A percentile compares a stretch with the other conserved stretches of the same genome.
These are phyloP conservation scores for Papilio polytes DNA, from an alignment of 1,140 invertebrate species.

Conservation along the genomic window DNA sequence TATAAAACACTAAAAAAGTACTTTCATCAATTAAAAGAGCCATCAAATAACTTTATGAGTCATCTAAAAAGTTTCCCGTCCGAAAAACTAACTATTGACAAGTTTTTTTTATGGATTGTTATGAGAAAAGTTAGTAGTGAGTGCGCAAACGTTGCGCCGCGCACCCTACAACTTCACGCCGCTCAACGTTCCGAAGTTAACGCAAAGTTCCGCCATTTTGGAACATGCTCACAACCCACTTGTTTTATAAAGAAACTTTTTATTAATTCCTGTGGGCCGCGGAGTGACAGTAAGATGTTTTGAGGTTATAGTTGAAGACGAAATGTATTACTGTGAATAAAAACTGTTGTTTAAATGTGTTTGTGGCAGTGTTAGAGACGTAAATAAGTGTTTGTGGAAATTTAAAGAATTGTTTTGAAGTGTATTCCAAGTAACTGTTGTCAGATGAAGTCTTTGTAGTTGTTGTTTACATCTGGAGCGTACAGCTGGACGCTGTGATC, in stretches of 20 bases:
- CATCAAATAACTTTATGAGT: conserved; percentile 56
- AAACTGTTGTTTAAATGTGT: conserved; percentile 59
- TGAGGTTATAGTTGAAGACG: conserved; percentile 79
- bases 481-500: conserved; percentile 64
- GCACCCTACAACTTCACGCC: conserved; percentile 82
- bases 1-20: conserved; percentile 59
- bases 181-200: conserved; percentile 84
- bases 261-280: conserved; percentile 85
- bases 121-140: conserved; percentile 77
- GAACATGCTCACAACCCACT: conserved; percentile 85
- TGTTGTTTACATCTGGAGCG: conserved; percentile 77
- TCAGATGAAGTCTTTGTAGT: conserved; percentile 73
- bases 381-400: conserved; percentile 70
- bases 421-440: conserved; percentile 75
- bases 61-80: conserved; percentile 60
- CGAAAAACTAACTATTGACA: conserved; percentile 59
- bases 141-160: conserved; percentile 74
- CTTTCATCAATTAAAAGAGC: conserved; percentile 51
- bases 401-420: conserved; percentile 81
- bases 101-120: conserved; percentile 72
- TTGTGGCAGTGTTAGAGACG: conserved; percentile 49
- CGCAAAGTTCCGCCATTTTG: conserved; percentile 85
- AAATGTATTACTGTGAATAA: conserved; percentile 71
- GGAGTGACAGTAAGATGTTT: conserved; percentile 84
- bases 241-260: conserved; percentile 86